Evolutionary conservation across 2,113 vertebrate genomes (phyloP), one percentile per base, ranked within the genome.

Genomic region (Hydropotes inermis): DNA sequence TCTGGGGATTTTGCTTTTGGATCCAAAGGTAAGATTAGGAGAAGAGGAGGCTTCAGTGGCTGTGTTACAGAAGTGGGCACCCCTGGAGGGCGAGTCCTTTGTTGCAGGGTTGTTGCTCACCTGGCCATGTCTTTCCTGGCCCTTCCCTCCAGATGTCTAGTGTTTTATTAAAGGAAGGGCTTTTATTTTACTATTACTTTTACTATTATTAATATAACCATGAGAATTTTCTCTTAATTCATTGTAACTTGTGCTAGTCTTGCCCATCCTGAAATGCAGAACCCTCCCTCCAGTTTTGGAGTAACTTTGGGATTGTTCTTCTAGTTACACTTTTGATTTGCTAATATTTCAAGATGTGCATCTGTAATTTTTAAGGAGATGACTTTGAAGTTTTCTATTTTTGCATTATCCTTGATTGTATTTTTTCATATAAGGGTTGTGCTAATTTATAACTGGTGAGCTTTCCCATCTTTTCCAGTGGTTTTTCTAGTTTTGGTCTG

Each of bases 1-100:
- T 99, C 99, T 3, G 99, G 98, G 55, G 99, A 99, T 55, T 99
- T 99, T 99, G 99, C 99, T 64, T 99, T 99, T 99, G 99, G 99
- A 87, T 91, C 97, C 23, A 98, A 99, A 99, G 99, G 99, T 99
- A 98, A 96, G 97, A 81, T 93, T 28, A 91, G 10, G 28, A 85
- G 27, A 57, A 79, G 45, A 21, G 5, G 74, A 21, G 5, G 74
- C 61, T 96, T 94, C 92, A 43, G 79, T 94, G 36, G 87, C 55
- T 23, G 28, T 95, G 13, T 78, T 57, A 95, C 1, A 93, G 52
- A 89, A 36, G 47, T 21, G 61, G 82, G 9, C 16, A n/a, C n/a
- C 92, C 85, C 39, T 61, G 50, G 81, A 83, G 52, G 39, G 36
- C 5, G 52, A 85, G 30, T 85, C 39, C 16, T 91, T 92, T 67